Percentiles rank a stretch among this genome's conserved stretches.
Conservation (phyloP, 2,113 vertebrate species). For the Mormyrus lacerda region DNA sequence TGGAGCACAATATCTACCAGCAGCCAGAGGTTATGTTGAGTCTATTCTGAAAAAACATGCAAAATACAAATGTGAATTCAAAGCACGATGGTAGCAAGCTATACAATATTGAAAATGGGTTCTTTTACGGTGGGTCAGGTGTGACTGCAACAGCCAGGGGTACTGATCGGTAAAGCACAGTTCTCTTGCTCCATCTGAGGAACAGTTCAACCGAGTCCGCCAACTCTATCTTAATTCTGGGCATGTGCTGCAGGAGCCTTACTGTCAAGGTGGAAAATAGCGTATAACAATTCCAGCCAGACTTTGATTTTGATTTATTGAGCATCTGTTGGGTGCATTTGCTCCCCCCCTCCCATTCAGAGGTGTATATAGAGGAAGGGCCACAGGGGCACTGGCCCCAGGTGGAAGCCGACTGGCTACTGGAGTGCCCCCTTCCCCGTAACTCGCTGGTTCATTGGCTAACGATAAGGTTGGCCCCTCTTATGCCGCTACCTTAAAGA, state of each 20-base stretch:
- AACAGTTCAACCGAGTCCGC: not conserved
- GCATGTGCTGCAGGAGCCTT: not conserved
- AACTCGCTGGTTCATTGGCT: not conserved
- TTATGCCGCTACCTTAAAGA: not conserved
- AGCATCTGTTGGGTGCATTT: not conserved
- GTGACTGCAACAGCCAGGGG: not conserved
- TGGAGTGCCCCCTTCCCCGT: not conserved
- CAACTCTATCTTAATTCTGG: constrained; percentile 1
- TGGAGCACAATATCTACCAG: not conserved
- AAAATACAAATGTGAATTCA: constrained; percentile 3
- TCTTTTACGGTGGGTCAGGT: not conserved
- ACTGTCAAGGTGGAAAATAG: not conserved
- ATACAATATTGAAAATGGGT: not conserved
- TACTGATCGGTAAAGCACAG: no score
- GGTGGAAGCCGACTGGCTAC: not conserved
- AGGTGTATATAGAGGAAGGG: not conserved
- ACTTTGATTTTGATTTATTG: not conserved
- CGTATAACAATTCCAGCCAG: not conserved
- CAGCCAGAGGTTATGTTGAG: not conserved
- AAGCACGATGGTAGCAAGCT: not conserved
- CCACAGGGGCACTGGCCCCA: not conserved
- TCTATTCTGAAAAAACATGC: not conserved
- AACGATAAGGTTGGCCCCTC: not conserved
- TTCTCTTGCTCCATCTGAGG: not conserved
- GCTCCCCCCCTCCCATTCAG: not conserved